phyloP scores from a whole-genome alignment of 2,113 vertebrate genomes.

The Pica pica region DNA sequence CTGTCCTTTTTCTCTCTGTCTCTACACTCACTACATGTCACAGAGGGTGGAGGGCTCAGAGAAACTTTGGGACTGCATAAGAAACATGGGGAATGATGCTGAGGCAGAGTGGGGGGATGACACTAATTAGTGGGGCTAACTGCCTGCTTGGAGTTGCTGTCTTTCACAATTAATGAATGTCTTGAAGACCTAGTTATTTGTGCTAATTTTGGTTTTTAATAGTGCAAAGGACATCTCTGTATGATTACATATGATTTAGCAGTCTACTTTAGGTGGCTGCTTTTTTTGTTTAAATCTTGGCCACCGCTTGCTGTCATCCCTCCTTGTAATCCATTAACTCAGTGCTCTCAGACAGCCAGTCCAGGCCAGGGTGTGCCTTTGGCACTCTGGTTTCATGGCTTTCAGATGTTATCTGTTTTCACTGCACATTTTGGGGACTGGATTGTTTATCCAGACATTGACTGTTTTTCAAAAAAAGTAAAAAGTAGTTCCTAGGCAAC shows the following conservation, averaged over 20 bases:
- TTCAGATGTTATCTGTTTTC: background rate
- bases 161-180: background rate
- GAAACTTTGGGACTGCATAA: rapidly evolving
- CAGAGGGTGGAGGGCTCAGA: background rate
- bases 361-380: background rate
- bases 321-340: background rate
- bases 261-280: background rate
- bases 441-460: background rate
- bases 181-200: background rate
- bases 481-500: constrained; percentile 14
- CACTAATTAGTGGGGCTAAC: background rate
- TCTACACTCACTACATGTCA: rapidly evolving
- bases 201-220: background rate
- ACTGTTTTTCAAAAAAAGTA: constrained; percentile 4
- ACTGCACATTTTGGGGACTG: background rate
- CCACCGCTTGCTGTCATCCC: background rate
- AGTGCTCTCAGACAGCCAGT: background rate
- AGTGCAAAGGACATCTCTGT: background rate
- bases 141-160: background rate
- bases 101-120: rapidly evolving
- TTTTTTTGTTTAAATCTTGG: background rate
- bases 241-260: background rate
- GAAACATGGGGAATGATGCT: background rate
- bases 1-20: background rate
- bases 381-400: background rate